phyloP scores from a whole-genome alignment of 2,797 vertebrate species.

The Rhincodon typus region DNA sequence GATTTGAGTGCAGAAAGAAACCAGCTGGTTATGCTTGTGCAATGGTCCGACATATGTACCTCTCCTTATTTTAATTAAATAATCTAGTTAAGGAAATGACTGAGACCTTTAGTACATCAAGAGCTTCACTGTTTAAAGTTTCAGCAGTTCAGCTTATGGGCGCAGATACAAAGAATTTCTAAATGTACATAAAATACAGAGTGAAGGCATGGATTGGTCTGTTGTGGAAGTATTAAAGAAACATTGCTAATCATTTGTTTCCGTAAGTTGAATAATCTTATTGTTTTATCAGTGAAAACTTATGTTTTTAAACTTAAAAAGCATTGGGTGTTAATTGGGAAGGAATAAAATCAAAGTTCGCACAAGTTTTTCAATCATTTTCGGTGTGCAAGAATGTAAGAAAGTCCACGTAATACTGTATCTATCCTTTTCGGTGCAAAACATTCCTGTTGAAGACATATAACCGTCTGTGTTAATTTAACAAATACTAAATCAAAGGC shows the following conservation, averaged over 20 bases:
- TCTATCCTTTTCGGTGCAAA: background rate
- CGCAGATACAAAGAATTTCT: background rate
- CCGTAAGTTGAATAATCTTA: background rate
- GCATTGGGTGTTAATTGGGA: background rate
- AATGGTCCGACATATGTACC: slow-evolving; percentile 36
- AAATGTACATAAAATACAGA: background rate
- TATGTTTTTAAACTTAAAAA: slow-evolving; percentile 4
- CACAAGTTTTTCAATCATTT: background rate
- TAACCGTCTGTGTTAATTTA: slow-evolving; percentile 27
- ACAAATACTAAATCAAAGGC: slow-evolving; percentile 30
- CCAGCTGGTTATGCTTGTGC: slow-evolving; percentile 38
- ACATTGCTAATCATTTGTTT: background rate
- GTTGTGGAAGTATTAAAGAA: background rate
- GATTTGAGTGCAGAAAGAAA: slow-evolving; percentile 34
- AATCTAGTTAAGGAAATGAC: slow-evolving; percentile 37
- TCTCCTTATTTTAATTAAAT: slow-evolving; percentile 38
- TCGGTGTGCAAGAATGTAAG: background rate
- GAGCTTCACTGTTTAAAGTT: slow-evolving; percentile 33
- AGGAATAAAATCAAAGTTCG: slow-evolving; percentile 11
- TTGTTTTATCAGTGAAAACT: background rate
- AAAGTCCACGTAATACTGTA: background rate
- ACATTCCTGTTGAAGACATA: slow-evolving; percentile 8
- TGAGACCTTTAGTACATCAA: slow-evolving; percentile 37
- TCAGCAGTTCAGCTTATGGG: slow-evolving; percentile 21
- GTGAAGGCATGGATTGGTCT: background rate